Evolutionary conservation across 2,113 vertebrate species (phyloP).

Genomic region (Neomonachus schauinslandi): DNA sequence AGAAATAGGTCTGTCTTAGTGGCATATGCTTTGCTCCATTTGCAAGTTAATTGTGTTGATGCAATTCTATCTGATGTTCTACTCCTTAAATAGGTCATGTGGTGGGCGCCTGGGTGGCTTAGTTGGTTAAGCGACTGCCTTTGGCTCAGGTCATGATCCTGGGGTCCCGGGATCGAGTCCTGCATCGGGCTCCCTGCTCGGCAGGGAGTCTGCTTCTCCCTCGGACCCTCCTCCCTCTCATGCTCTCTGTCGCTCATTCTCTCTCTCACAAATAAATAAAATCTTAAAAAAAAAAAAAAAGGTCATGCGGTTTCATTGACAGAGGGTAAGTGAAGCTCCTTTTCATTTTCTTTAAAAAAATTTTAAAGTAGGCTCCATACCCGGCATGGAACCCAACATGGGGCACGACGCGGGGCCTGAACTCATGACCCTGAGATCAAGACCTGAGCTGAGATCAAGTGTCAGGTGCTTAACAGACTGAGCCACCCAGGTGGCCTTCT

Average conservation of each 20-base stretch:
- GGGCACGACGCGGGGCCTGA: fast-evolving
- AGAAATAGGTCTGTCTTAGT: background rate
- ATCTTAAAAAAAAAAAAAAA: no score
- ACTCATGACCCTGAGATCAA: background rate
- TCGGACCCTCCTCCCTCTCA: no score
- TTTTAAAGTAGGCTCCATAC: background rate
- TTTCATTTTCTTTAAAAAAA: background rate
- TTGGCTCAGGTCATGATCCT: no score
- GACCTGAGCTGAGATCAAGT: background rate
- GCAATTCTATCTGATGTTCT: background rate
- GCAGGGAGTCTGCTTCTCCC: no score
- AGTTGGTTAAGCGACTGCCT: no score
- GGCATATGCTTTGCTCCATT: background rate
- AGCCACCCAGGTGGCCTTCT: no score
- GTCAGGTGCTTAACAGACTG: background rate
- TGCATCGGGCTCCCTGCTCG: no score
- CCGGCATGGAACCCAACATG: background rate
- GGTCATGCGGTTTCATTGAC: background rate
- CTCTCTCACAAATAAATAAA: no score
- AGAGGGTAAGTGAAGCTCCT: background rate
- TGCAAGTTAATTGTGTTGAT: background rate
- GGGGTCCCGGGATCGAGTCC: no score
- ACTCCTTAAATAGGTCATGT: background rate
- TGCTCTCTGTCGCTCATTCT: no score
- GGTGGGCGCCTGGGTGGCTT: background rate